Evolutionary conservation across 92 coral and sea anemone species (phyloP).

Genomic region (Siderastrea siderea): DNA sequence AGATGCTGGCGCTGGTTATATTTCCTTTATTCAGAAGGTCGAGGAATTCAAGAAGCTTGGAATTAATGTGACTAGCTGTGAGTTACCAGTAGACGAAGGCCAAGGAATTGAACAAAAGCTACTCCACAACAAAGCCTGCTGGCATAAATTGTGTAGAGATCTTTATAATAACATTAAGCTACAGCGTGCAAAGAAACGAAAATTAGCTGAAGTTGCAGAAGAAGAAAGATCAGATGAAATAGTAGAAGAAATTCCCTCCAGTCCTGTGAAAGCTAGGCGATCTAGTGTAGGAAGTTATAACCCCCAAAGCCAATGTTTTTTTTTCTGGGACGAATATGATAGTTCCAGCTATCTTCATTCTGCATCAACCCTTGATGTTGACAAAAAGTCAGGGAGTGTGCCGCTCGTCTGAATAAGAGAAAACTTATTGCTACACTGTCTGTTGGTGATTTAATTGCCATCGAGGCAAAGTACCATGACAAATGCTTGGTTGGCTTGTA

Average conservation of each 20-base stretch:
- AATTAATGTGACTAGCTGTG: not conserved
- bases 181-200: not conserved
- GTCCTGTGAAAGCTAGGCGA: constrained; percentile 22
- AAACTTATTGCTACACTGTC: constrained; percentile 61
- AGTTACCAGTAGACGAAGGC: not conserved
- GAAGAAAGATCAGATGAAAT: not conserved
- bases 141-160: constrained; percentile 69
- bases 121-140: constrained; percentile 21
- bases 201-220: constrained; percentile 3
- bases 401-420: constrained; percentile 14
- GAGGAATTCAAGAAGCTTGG: constrained; percentile 11
- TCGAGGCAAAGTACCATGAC: constrained; percentile 61
- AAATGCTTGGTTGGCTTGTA: constrained; percentile 51
- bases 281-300: not conserved
- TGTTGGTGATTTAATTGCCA: constrained; percentile 21
- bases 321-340: constrained; percentile 29
- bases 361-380: constrained; percentile 49
- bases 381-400: constrained; percentile 52
- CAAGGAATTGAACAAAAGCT: constrained; percentile 42
- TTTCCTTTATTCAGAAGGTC: not conserved
- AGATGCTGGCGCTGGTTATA: constrained; percentile 36
- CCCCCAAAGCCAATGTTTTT: constrained; percentile 29
- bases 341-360: constrained; percentile 34
- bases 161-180: constrained; percentile 43
- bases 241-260: not conserved